Conservation (phyloP, 2,888 invertebrate species). For the Abrostola tripartita region DNA sequence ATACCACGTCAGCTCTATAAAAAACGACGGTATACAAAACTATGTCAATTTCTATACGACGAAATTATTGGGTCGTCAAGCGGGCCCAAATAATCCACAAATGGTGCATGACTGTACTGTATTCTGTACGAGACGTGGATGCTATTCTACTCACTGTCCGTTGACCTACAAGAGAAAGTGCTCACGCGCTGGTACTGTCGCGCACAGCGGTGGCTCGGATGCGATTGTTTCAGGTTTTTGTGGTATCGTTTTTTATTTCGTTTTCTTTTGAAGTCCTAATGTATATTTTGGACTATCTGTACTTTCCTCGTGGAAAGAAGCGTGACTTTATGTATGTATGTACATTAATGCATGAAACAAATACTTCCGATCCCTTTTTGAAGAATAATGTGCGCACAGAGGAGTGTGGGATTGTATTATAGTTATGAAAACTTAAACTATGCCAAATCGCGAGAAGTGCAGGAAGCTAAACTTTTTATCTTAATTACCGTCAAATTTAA, state of each 20-base stretch:
- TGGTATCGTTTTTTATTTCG: slow-evolving; percentile 4
- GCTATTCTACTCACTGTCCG: slow-evolving; percentile 41
- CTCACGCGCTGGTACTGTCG: slow-evolving; percentile 42
- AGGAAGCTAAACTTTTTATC: no score
- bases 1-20: no score
- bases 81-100: slow-evolving; percentile 18
- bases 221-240: slow-evolving; percentile 1
- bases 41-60: slow-evolving; percentile 28
- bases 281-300: neutral
- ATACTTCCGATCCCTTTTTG: no score
- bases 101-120: slow-evolving; percentile 51
- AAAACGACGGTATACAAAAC: neutral
- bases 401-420: no score
- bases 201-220: slow-evolving; percentile 14
- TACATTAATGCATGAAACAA: no score
- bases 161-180: slow-evolving; percentile 63
- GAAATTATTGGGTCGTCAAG: no score
- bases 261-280: neutral
- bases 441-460: no score
- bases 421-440: no score
- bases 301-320: neutral
- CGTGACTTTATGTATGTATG: no score
- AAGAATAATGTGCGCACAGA: no score
- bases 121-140: slow-evolving; percentile 36
- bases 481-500: no score